These are phyloP conservation scores for Odiellus spinosus DNA, from an alignment of 2,888 invertebrate species.

Conservation along the genomic window DNA sequence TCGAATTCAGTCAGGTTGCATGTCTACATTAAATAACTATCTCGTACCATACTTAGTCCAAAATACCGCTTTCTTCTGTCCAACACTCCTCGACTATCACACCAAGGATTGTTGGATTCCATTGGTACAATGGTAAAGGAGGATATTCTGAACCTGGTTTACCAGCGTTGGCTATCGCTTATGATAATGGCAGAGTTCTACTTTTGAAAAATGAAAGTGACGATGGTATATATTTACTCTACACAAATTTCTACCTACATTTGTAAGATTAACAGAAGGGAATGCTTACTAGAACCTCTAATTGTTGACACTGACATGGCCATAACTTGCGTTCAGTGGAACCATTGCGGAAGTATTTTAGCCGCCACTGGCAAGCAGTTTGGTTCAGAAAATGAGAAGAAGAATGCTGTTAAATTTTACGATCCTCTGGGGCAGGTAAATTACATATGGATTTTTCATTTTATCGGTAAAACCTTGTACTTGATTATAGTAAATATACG, in stretches of 20 bases:
- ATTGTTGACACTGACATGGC: slow-evolving; percentile 66
- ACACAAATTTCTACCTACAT: no score
- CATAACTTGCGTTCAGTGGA: slow-evolving; percentile 74
- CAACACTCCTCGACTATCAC: background rate
- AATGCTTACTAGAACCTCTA: slow-evolving; percentile 48
- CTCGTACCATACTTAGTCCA: background rate
- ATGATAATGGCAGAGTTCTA: slow-evolving; percentile 68
- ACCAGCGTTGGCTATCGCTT: slow-evolving; percentile 70
- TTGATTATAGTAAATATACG: no score
- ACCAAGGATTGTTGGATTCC: slow-evolving; percentile 52
- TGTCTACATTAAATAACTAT: no score
- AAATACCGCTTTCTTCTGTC: background rate
- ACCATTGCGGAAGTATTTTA: slow-evolving; percentile 72
- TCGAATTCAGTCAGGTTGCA: no score
- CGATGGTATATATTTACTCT: slow-evolving; percentile 40
- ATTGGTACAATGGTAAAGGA: slow-evolving; percentile 70
- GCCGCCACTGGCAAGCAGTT: slow-evolving; percentile 64
- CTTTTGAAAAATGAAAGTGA: slow-evolving; percentile 80
- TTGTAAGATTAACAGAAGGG: no score
- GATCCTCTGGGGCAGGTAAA: slow-evolving; percentile 66
- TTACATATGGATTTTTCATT: slow-evolving; percentile 2
- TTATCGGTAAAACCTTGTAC: background rate
- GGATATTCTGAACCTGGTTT: slow-evolving; percentile 43
- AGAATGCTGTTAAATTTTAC: slow-evolving; percentile 79
- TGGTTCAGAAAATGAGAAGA: slow-evolving; percentile 36